Percentiles rank a stretch among this genome's conserved stretches.
Evolutionary conservation across 2,113 vertebrate genomes (phyloP).

Genomic region (Gymnarchus niloticus): DNA sequence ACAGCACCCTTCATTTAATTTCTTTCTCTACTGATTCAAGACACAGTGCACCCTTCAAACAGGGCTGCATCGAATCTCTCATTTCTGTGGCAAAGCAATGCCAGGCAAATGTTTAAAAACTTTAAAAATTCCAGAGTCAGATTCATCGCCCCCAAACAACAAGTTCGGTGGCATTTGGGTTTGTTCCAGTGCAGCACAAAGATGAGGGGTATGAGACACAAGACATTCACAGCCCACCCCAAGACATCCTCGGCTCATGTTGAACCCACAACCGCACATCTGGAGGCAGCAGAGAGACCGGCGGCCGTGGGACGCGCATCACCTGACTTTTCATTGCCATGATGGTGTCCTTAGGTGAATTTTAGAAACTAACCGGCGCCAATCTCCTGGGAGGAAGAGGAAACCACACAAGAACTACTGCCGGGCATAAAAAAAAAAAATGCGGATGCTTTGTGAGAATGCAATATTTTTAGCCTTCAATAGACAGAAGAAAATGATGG

Average conservation of each 20-base stretch:
- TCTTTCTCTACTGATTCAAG: conserved; percentile 24
- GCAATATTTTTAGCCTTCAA: background rate
- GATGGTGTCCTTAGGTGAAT: background rate
- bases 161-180: background rate
- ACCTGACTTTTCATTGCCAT: background rate
- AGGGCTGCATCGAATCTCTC: background rate
- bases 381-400: background rate
- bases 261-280: background rate
- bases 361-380: background rate
- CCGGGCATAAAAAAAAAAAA: background rate
- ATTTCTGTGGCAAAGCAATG: background rate
- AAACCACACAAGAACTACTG: background rate
- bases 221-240: background rate
- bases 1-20: conserved; percentile 16
- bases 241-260: background rate
- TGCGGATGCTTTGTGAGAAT: background rate
- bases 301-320: background rate
- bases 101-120: background rate
- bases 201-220: background rate
- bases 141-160: background rate
- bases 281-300: background rate
- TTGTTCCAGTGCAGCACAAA: background rate
- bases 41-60: background rate
- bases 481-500: background rate
- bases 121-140: background rate